Percentiles rank a stretch among this genome's conserved stretches.
Conservation (phyloP, 2,888 invertebrate genomes). For the Pandemis heparana region DNA sequence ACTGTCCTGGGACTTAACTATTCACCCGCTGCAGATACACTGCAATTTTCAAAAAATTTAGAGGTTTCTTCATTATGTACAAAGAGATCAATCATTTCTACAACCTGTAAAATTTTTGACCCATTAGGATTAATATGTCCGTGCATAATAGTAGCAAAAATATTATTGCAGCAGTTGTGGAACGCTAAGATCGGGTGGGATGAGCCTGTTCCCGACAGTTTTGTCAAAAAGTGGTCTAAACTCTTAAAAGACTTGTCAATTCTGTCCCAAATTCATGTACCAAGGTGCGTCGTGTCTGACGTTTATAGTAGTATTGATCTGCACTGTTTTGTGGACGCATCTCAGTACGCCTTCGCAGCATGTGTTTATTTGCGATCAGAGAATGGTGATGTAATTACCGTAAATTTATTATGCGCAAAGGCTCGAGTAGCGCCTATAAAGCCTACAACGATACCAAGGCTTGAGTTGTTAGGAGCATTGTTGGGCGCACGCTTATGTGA, state of each 20-base stretch:
- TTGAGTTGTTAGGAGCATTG: neutral
- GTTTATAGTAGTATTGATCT: neutral
- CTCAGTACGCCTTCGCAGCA: neutral
- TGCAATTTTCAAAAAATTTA: neutral
- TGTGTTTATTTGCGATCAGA: no score
- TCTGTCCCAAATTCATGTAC: neutral
- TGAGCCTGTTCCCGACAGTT: neutral
- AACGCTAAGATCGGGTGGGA: neutral
- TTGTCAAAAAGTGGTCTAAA: neutral
- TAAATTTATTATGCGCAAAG: neutral
- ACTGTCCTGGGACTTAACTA: neutral
- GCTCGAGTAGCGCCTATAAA: neutral
- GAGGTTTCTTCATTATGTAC: neutral
- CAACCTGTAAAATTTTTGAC: slow-evolving; percentile 3
- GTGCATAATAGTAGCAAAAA: neutral
- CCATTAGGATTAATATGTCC: neutral
- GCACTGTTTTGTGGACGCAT: slow-evolving; percentile 10
- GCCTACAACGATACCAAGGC: neutral
- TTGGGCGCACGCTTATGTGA: slow-evolving; percentile 5
- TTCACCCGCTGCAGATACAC: neutral
- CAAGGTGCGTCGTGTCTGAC: neutral
- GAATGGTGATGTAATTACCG: neutral
- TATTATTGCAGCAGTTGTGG: neutral
- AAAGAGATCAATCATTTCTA: neutral
- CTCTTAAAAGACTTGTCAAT: neutral